Percentiles rank a stretch among this genome's conserved stretches.
phyloP scores from a whole-genome alignment of 2,888 invertebrate species.

The Nephrotoma guestfalica region DNA sequence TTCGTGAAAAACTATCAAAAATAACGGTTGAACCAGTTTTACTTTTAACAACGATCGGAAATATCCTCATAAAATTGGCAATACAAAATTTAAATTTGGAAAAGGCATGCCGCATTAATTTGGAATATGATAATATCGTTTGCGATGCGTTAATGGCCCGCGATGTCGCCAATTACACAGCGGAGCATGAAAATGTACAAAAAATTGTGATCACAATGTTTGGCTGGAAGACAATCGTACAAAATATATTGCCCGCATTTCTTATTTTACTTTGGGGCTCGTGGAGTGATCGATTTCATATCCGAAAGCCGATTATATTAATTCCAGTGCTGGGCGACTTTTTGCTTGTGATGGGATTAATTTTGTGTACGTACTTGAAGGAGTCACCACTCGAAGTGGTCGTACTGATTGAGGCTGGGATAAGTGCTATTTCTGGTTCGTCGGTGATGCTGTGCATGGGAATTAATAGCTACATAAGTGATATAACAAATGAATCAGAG shows the following conservation, averaged over 20 bases:
- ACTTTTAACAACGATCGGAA: slow-evolving; percentile 21
- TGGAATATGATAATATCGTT: slow-evolving; percentile 52
- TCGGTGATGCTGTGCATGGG: slow-evolving; percentile 88
- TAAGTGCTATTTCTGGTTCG: slow-evolving; percentile 68
- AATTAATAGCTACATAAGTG: slow-evolving; percentile 77
- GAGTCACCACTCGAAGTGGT: slow-evolving; percentile 67
- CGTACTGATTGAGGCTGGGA: slow-evolving; percentile 64
- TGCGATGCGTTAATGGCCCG: slow-evolving; percentile 63
- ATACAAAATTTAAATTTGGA: slow-evolving; percentile 76
- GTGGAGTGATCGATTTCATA: slow-evolving; percentile 47
- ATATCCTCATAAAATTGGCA: slow-evolving; percentile 53
- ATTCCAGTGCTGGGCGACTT: slow-evolving; percentile 70
- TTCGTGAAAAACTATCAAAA: not conserved
- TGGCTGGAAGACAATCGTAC: slow-evolving; percentile 74
- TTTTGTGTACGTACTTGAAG: slow-evolving; percentile 65
- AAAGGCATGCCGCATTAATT: slow-evolving; percentile 74
- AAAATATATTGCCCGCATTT: slow-evolving; percentile 64
- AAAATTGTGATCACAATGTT: slow-evolving; percentile 65
- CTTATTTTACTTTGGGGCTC: slow-evolving; percentile 71
- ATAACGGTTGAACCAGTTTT: not conserved
- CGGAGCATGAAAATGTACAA: slow-evolving; percentile 51
- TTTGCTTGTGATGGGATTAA: slow-evolving; percentile 59
- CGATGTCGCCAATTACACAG: slow-evolving; percentile 43
- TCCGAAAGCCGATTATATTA: slow-evolving; percentile 56
- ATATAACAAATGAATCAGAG: slow-evolving; percentile 68